Evolutionary conservation across 2,797 vertebrate genomes (phyloP), one percentile per base, ranked within the genome.

Genomic region (Pantherophis vulpinus): DNA sequence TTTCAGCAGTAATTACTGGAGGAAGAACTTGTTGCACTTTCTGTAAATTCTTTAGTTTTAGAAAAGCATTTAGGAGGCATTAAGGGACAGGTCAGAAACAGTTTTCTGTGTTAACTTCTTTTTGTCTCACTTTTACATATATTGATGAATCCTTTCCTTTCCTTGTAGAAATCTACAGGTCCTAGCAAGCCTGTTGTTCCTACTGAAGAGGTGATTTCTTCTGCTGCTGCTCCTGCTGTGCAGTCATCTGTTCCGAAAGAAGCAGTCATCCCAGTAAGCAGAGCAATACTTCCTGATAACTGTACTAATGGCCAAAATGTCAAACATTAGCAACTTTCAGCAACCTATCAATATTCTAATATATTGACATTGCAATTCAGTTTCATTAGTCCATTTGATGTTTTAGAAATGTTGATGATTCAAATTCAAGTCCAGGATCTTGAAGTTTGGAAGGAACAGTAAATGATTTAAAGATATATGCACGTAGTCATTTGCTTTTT

Each of bases 251-350:
- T 95, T 89, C 94, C 95, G 74, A 58, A 95, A 88, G 63, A 90
- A 74, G 8, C 91, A 61, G 16, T 91, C 32, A 0, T 93, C 14
- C 42, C 51, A 23, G 98, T 98, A 95, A 97, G 97, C 74, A 89
- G 0, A 59, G 0, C 16, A 2, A 54, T 27, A 87, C 88, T 0
- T 32, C 5, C 18, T 54, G 29, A 42, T 63, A 6, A 29, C 10
- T 56, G 55, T 27, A 47, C 10, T 90, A 29, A 18, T 90, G 58
- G 42, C 51, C 29, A 59, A 70, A 89, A 66, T 8, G 6, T 90
- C 5, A 61, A 32, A 51, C 25, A 10, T 1, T 29, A 61, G 51
- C 32, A n/a, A 42, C 23, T 58, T 90, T 66, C 74, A 83, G 9
- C 37, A 83, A 47, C 74, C 9, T 25, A 83, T 83, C 3, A 10